These are phyloP conservation scores for Drosophila paulistorum DNA, from an alignment of 1,140 invertebrate genomes.

Conservation along the genomic window DNA sequence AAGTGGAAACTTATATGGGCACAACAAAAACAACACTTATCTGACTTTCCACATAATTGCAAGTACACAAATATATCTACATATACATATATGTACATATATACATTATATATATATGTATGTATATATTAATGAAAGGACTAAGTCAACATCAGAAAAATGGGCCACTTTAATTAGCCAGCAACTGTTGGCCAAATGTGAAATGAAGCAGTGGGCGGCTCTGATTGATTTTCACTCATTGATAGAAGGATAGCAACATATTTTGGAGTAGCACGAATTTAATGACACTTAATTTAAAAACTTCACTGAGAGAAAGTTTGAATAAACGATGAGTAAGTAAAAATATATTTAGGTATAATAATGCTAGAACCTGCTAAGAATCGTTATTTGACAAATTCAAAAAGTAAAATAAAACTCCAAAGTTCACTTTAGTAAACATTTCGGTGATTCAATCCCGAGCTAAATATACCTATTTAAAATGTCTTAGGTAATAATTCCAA, in stretches of 20 bases:
- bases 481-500: too few relatives aligned
- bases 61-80: constrained; percentile 11
- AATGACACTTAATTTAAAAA: background rate
- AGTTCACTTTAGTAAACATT: too few relatives aligned
- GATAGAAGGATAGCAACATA: background rate
- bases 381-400: too few relatives aligned
- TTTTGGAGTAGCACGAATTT: background rate
- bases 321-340: too few relatives aligned
- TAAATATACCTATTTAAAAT: too few relatives aligned
- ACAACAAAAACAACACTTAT: constrained; percentile 8
- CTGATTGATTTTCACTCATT: background rate
- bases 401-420: too few relatives aligned
- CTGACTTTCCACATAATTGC: constrained; percentile 17
- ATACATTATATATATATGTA: background rate
- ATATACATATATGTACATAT: background rate
- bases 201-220: background rate
- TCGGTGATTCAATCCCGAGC: too few relatives aligned
- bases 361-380: too few relatives aligned
- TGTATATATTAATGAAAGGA: constrained; percentile 1
- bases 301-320: background rate
- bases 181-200: background rate
- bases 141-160: background rate
- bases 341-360: too few relatives aligned
- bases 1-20: constrained; percentile 6
- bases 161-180: constrained; percentile 11